Evolutionary conservation across 2,113 vertebrate genomes (phyloP).

Genomic region (Pipa parva): DNA sequence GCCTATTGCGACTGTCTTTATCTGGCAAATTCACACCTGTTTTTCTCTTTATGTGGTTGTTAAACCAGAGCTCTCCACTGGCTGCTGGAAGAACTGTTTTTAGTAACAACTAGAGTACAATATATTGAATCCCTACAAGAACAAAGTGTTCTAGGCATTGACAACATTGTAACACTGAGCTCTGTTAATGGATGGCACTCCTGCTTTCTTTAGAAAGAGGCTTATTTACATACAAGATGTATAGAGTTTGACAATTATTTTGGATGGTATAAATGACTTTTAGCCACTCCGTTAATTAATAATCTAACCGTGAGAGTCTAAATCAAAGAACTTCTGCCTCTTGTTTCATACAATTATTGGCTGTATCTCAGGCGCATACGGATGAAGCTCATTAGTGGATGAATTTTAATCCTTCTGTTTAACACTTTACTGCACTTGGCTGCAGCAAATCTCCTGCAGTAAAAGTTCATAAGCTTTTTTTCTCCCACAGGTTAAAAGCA

Average conservation of each 20-base stretch:
- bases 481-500: not conserved
- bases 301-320: constrained; percentile 37
- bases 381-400: constrained; percentile 35
- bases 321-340: constrained; percentile 30
- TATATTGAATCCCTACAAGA: too few species aligned
- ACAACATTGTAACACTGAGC: not conserved
- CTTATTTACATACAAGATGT: constrained; percentile 2
- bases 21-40: too few species aligned
- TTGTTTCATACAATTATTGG: constrained; percentile 40
- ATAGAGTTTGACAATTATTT: constrained; percentile 5
- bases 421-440: constrained; percentile 27
- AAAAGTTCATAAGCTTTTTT: constrained; percentile 14
- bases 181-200: too few species aligned
- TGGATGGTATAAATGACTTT: constrained; percentile 26
- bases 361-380: constrained; percentile 28
- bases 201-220: not conserved
- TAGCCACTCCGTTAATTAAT: constrained; percentile 39
- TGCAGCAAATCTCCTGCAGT: constrained; percentile 10
- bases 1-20: too few species aligned
- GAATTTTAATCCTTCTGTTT: constrained; percentile 39
- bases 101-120: too few species aligned
- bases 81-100: too few species aligned
- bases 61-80: too few species aligned
- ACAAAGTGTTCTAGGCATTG: too few species aligned
- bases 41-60: too few species aligned